Conservation (phyloP, 2,113 vertebrate species). For the Vimba vimba region DNA sequence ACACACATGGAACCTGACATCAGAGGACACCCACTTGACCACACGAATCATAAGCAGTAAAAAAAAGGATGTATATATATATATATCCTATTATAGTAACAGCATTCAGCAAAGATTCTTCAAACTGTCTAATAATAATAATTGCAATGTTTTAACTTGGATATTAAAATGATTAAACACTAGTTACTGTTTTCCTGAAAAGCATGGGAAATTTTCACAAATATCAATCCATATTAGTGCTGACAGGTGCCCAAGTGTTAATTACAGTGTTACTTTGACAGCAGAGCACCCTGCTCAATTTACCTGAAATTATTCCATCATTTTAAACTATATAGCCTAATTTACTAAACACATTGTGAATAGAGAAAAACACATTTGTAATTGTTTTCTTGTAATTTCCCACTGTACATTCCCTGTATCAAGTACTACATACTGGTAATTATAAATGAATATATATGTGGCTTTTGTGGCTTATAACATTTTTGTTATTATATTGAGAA, state of each 20-base stretch:
- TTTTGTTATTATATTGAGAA: neutral
- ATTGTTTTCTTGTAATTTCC: neutral
- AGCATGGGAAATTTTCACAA: neutral
- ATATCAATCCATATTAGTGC: neutral
- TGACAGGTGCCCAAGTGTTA: neutral
- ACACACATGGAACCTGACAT: conserved; percentile 2
- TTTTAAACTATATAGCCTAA: neutral
- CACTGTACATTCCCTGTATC: neutral
- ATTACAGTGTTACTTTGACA: neutral
- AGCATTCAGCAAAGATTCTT: too few species aligned
- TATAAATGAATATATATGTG: neutral
- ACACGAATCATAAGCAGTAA: neutral
- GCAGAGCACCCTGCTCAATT: neutral
- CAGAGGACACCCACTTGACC: neutral
- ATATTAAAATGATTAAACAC: too few species aligned
- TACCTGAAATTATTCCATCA: neutral
- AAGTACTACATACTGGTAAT: neutral
- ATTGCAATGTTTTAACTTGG: too few species aligned
- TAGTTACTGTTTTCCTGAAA: neutral
- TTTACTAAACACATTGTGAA: neutral
- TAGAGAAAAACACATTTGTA: neutral
- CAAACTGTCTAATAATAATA: too few species aligned
- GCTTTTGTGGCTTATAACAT: neutral
- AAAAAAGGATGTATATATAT: neutral
- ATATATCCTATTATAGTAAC: neutral